phyloP scores from a whole-genome alignment of 1,140 invertebrate genomes.

The Chlorops oryzae region DNA sequence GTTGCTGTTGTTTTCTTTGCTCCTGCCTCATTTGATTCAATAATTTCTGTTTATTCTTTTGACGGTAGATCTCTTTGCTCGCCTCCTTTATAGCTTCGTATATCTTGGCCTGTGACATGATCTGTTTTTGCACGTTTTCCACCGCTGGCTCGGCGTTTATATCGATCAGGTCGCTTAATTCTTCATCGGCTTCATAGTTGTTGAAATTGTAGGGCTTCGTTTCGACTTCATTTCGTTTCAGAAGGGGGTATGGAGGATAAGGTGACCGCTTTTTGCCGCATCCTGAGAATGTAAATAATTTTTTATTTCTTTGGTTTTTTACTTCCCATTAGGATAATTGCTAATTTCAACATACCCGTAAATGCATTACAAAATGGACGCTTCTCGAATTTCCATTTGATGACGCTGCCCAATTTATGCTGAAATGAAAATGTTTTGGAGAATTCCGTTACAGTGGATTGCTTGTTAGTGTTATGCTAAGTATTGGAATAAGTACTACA shows the following conservation, averaged over 20 bases:
- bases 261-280: conserved; percentile 60
- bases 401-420: conserved; percentile 42
- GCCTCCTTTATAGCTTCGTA: conserved; percentile 72
- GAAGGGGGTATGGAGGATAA: conserved; percentile 45
- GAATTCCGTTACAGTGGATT: too few relatives aligned
- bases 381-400: conserved; percentile 51
- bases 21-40: conserved; percentile 23
- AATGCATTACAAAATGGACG: conserved; percentile 69
- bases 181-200: conserved; percentile 52
- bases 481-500: too few relatives aligned
- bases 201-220: conserved; percentile 30
- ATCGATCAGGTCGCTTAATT: conserved; percentile 57
- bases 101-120: conserved; percentile 67
- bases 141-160: conserved; percentile 61
- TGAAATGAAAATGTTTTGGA: too few relatives aligned
- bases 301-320: background rate
- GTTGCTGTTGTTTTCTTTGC: too few relatives aligned
- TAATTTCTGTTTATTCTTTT: conserved; percentile 46
- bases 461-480: too few relatives aligned
- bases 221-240: conserved; percentile 37
- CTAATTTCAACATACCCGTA: conserved; percentile 52
- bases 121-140: conserved; percentile 67
- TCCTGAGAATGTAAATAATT: conserved; percentile 46
- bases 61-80: conserved; percentile 58
- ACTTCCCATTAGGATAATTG: background rate